These are phyloP conservation scores for Synergus laeviventris DNA, from an alignment of 2,888 invertebrate species.

Conservation along the genomic window DNA sequence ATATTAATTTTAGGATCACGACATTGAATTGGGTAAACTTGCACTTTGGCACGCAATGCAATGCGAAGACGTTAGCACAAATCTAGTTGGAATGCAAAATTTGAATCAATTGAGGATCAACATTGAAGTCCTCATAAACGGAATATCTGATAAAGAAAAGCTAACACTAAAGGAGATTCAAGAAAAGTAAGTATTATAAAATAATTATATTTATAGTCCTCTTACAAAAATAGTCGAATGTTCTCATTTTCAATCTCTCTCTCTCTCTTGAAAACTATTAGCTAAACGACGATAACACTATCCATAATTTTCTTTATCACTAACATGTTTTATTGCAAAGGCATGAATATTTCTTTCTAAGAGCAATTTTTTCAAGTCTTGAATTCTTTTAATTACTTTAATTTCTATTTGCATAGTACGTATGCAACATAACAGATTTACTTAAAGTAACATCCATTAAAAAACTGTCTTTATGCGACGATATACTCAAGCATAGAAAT, in stretches of 20 bases:
- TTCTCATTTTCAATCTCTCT: not conserved
- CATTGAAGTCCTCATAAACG: constrained; percentile 80
- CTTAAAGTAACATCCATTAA: not conserved
- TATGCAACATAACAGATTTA: not conserved
- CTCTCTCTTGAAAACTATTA: not conserved
- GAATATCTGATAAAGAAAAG: constrained; percentile 82
- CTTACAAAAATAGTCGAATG: not conserved
- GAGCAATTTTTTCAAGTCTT: not conserved
- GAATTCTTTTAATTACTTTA: not conserved
- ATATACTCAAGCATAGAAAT: not conserved
- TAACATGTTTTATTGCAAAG: not conserved
- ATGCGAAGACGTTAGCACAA: constrained; percentile 81
- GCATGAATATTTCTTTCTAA: not conserved
- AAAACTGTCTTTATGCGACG: not conserved
- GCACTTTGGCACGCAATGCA: constrained; percentile 84
- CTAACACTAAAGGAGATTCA: constrained; percentile 80
- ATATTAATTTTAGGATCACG: constrained; percentile 75
- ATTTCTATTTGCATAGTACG: not conserved
- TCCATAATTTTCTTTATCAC: not conserved
- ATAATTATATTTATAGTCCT: not conserved
- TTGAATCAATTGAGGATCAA: constrained; percentile 81
- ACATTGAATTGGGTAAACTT: constrained; percentile 84
- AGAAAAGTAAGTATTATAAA: constrained; percentile 78
- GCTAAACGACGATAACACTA: not conserved
- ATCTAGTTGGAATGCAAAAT: constrained; percentile 87